Evolutionary conservation across 64 coral and sea anemone genomes (phyloP).

Genomic region (Stichodactyla mertensii): DNA sequence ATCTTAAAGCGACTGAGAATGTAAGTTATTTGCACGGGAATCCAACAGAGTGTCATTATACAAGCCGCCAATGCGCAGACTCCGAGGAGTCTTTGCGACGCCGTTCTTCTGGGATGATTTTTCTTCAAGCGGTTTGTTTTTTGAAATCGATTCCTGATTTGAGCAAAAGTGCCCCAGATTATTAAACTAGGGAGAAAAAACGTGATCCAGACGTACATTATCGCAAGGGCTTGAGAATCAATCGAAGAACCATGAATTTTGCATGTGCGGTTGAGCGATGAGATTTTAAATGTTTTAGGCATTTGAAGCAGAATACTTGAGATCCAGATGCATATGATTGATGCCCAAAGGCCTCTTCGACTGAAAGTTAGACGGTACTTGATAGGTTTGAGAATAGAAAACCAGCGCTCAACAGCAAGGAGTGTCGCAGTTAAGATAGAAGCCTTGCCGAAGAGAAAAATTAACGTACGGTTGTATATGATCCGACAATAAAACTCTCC

Average conservation of each 20-base stretch:
- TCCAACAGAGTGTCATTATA: conserved; percentile 20
- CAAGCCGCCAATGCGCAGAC: conserved; percentile 22
- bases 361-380: conserved; percentile 11
- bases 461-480: conserved; percentile 2
- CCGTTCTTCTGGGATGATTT: background rate
- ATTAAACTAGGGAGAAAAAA: conserved; percentile 2
- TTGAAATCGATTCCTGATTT: background rate
- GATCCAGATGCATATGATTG: conserved; percentile 9
- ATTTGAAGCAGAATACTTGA: conserved; percentile 19
- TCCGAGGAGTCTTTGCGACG: conserved; percentile 7
- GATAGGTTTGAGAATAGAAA: conserved; percentile 12
- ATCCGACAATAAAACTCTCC: conserved; percentile 16
- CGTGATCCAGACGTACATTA: conserved; percentile 2
- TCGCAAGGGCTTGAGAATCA: background rate
- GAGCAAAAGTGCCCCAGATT: conserved; percentile 15
- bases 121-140: background rate
- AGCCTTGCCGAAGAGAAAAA: conserved; percentile 26
- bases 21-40: conserved; percentile 31
- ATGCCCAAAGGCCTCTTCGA: background rate
- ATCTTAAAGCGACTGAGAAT: conserved; percentile 21
- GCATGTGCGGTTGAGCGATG: background rate
- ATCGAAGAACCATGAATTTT: background rate
- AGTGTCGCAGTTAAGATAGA: conserved; percentile 14
- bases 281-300: background rate
- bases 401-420: conserved; percentile 36